Evolutionary conservation across 2,888 invertebrate species (phyloP), one percentile per base, ranked within the genome.

Genomic region (Epiperipatus broadwayi): DNA sequence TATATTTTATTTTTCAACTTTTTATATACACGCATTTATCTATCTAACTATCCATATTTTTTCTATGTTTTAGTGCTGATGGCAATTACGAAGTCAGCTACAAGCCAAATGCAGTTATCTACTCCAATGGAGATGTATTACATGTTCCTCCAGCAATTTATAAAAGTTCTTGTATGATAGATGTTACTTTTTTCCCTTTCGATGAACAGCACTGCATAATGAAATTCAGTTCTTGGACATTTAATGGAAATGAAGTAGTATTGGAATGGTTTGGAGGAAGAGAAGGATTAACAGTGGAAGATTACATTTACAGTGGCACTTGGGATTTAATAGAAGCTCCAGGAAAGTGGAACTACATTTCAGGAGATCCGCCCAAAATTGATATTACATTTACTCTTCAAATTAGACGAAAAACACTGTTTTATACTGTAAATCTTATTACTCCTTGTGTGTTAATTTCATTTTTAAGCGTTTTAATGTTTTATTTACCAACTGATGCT

Each of bases 121-220:
- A 91, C 63, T 80, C 84, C n/a, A 78, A 79, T 49, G 95, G 95
- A 21, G 79, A 84, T 64, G 85, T 97, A 20, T 69, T 93, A 32
- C 97, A 95, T 95, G 89, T 99, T 27, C 97, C 97, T 4, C 97
- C 97, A 31, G 95, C 97, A 41, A 97, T 97, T 60, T 99, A 95
- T 64, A 91, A 83, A 69, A 91, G 89, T 62, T 93, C 93, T 40
- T 97, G 97, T 65, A 89, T 89, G 20, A 97, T 97, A 55, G 93
- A 97, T 63, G 97, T 97, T 44, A 87, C 89, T 47, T 99, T 89
- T 61, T 97, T 97, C 58, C 97, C 97, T 4, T 99, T 97, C 62
- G 97, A 97, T 65, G 89, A 97, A 60, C 97, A 97, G 69, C 83
- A 80, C 4, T 97, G 97, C 62, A 84, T 89, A 50, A 95, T 97